Conservation (phyloP, 2,888 invertebrate species). For the Sinopyrophorus schimmeli region DNA sequence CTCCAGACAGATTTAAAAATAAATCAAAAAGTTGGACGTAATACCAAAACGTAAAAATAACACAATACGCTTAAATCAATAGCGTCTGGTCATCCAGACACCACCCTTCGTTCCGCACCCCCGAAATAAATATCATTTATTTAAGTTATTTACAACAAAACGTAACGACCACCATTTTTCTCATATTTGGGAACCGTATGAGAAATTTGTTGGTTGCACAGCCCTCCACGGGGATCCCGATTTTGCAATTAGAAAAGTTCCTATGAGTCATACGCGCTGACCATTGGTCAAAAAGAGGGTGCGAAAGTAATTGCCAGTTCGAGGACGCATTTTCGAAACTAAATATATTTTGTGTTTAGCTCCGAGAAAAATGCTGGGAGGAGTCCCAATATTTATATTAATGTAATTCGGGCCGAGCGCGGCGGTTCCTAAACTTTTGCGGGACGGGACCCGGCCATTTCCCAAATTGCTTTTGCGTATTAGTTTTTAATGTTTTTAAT, state of each 20-base stretch:
- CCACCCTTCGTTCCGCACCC: conserved; percentile 29
- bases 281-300: conserved; percentile 37
- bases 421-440: too few relatives aligned
- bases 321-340: conserved; percentile 12
- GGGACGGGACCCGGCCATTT: too few relatives aligned
- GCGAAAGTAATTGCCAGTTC: conserved; percentile 26
- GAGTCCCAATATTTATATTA: too few relatives aligned
- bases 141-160: conserved; percentile 36
- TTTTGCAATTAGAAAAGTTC: conserved; percentile 30
- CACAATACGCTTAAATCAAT: conserved; percentile 23
- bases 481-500: too few relatives aligned
- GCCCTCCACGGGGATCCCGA: too few relatives aligned
- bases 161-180: conserved; percentile 37
- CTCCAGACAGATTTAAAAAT: too few relatives aligned
- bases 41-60: conserved; percentile 22
- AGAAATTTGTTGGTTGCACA: too few relatives aligned
- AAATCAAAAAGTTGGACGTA: too few relatives aligned
- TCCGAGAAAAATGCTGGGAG: too few relatives aligned
- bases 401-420: too few relatives aligned
- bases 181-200: conserved; percentile 27
- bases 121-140: conserved; percentile 36
- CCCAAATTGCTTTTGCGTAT: too few relatives aligned
- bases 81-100: conserved; percentile 19
- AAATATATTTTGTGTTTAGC: conserved; percentile 15
- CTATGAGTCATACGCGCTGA: conserved; percentile 35